Percentiles rank a stretch among this genome's conserved stretches.
These are phyloP conservation scores for Lagocephalus sceleratus DNA, from an alignment of 2,797 vertebrate species.

Conservation along the genomic window DNA sequence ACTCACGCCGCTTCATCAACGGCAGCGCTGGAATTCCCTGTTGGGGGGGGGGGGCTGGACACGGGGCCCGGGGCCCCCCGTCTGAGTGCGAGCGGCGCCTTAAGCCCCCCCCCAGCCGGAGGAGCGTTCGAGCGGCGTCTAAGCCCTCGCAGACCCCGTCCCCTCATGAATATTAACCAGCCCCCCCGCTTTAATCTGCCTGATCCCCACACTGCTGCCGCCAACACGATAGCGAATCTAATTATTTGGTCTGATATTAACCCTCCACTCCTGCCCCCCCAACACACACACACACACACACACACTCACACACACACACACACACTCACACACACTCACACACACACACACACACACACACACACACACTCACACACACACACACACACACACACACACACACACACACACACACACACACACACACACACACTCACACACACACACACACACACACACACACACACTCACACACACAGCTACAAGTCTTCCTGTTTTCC, in stretches of 20 bases:
- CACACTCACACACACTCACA: too few species aligned
- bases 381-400: conserved; percentile 15
- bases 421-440: conserved; percentile 23
- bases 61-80: conserved; percentile 40
- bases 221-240: conserved; percentile 94
- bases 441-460: conserved; percentile 25
- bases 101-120: conserved; percentile 61
- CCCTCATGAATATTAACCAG: conserved; percentile 97
- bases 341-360: conserved; percentile 23
- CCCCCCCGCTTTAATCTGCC: conserved; percentile 88
- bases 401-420: conserved; percentile 27
- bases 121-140: conserved; percentile 72
- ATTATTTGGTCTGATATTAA: conserved; percentile 99
- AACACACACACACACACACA: conserved; percentile 27
- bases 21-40: conserved; percentile 54
- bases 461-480: conserved; percentile 20
- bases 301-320: conserved; percentile 23
- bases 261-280: conserved; percentile 56
- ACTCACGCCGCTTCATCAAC: conserved; percentile 79
- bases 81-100: conserved; percentile 55
- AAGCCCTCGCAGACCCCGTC: conserved; percentile 67
- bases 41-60: too few species aligned
- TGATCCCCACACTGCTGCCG: conserved; percentile 90
- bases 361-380: conserved; percentile 17
- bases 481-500: conserved; percentile 26